A percentile compares a stretch with the other conserved stretches of the same genome.
phyloP scores from a whole-genome alignment of 2,797 vertebrate genomes.

The Miichthys miiuy region DNA sequence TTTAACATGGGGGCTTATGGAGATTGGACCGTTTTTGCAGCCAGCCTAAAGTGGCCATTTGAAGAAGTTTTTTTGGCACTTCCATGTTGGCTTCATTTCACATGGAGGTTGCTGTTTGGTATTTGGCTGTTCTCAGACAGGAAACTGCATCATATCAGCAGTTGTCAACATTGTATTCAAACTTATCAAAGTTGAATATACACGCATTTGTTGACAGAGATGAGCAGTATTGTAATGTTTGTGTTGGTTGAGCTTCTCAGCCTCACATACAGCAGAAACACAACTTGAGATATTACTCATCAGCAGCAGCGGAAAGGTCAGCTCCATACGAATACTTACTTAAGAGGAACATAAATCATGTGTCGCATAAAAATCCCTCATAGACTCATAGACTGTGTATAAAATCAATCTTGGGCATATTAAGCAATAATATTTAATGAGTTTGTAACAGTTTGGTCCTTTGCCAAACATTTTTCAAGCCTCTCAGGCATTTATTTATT shows the following conservation, averaged over 20 bases:
- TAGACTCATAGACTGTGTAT: constrained; percentile 21
- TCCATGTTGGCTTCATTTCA: no score
- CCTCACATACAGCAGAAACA: not conserved
- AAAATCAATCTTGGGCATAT: not conserved
- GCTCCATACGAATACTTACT: constrained; percentile 1
- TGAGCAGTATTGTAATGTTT: not conserved
- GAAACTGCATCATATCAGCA: not conserved
- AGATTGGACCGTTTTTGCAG: no score
- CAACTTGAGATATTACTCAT: not conserved
- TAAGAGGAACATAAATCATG: constrained; percentile 35
- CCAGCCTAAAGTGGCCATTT: no score
- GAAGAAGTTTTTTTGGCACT: no score
- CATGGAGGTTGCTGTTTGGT: no score
- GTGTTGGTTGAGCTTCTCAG: not conserved
- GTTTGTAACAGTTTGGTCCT: constrained; percentile 10
- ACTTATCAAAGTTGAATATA: not conserved
- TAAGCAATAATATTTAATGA: constrained; percentile 28
- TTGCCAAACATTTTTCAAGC: constrained; percentile 10
- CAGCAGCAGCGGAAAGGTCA: not conserved
- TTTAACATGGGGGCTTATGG: no score
- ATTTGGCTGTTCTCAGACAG: not conserved
- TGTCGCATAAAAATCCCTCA: constrained; percentile 19
- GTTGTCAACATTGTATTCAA: not conserved
- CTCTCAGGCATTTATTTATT: not conserved
- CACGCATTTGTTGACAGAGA: not conserved